Base-by-base conservation (phyloP, 2,113 vertebrate species). In the Anas platyrhynchos region DNA sequence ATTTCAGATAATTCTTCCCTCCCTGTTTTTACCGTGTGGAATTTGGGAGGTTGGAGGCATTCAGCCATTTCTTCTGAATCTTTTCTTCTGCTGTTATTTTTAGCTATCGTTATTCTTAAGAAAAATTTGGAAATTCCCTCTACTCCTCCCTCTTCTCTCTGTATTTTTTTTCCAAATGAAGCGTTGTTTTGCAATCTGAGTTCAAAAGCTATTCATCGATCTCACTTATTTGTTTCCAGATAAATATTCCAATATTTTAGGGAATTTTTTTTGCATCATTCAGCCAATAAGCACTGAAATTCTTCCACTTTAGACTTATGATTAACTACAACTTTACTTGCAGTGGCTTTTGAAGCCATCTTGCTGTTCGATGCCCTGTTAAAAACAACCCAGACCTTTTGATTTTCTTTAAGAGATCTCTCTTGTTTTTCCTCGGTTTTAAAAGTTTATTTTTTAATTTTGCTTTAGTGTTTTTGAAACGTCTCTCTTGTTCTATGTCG, bases 401-500 rank as follows among this genome's bases (percentile, higher is more conserved):
- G 80, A 46, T 92, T 96, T 97, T 89, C 93, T 89, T 94, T 82
- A 66, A 87, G 91, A 95, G 93, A 88, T 89, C 88, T 89, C 87
- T 94, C 74, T 89, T 62, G 26, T 69, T 80, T 43, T 94, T 77
- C 76, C 81, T 95, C 68, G 66, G 26, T 61, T 97, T 93, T 18
- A 8, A 56, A 93, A 88, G 61, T 84, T 91, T 54, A 31, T 96
- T 97, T 93, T 93, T 88, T 8, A 75, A 83, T 96, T 97, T 98
- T 97, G 93, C 98, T 98, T 99, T 98, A 97, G 98, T 98, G 98
- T 99, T 97, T 97, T 98, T 98, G 97, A 97, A 98, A 97, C 83
- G 98, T 90, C 96, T 98, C 98, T 98, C 98, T 99, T 98, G 99
- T 99, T 99, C 98, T 98, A 95, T 99, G 99, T 99, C 97, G 99